phyloP scores from a whole-genome alignment of 2,797 vertebrate species.

The Bovichtus diacanthus region DNA sequence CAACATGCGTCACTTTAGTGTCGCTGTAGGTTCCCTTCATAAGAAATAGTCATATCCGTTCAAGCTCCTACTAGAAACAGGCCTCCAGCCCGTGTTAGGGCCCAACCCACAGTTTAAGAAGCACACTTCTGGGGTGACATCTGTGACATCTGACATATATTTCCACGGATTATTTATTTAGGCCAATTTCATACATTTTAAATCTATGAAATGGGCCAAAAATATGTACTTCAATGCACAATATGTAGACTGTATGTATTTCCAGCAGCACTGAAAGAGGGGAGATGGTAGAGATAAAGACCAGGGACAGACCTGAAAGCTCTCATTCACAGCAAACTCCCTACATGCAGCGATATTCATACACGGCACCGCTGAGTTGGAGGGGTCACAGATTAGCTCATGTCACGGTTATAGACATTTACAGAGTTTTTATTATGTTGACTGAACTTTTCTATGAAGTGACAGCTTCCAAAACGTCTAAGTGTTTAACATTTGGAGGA shows the following conservation, averaged over 20 bases:
- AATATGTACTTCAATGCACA: conserved; percentile 46
- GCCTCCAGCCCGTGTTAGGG: conserved; percentile 16
- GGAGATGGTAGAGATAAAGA: conserved; percentile 80
- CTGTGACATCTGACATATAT: conserved; percentile 70
- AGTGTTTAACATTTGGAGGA: neutral
- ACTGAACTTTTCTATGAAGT: conserved; percentile 13
- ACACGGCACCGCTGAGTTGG: conserved; percentile 20
- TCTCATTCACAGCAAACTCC: conserved; percentile 74
- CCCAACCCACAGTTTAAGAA: conserved; percentile 23
- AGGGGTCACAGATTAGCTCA: conserved; percentile 43
- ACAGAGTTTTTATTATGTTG: conserved; percentile 24
- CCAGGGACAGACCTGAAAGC: conserved; percentile 70
- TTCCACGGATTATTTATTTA: conserved; percentile 74
- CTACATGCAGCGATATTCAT: conserved; percentile 22
- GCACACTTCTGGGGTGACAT: conserved; percentile 57
- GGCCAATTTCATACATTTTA: conserved; percentile 78
- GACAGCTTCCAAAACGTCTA: conserved; percentile 12
- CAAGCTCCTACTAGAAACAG: conserved; percentile 29
- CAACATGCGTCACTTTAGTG: conserved; percentile 2
- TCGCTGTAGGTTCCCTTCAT: conserved; percentile 1
- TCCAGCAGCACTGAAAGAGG: conserved; percentile 48
- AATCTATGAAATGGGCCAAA: conserved; percentile 53
- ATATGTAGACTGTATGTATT: conserved; percentile 65
- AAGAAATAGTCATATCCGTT: conserved; percentile 28
- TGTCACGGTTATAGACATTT: conserved; percentile 42